phyloP scores from a whole-genome alignment of 2,797 vertebrate species.

The Graptemys geographica region DNA sequence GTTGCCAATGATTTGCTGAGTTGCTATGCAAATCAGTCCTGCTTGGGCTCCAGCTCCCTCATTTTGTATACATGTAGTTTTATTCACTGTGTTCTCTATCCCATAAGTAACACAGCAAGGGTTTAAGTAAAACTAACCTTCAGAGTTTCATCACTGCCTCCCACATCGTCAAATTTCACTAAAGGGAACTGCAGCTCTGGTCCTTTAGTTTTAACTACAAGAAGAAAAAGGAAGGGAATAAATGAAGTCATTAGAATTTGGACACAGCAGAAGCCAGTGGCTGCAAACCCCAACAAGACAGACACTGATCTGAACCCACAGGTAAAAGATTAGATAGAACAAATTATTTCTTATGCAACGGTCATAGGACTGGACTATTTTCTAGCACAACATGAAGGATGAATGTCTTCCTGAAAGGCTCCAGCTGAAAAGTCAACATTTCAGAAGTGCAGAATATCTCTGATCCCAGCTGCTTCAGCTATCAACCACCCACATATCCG shows the following conservation, averaged over 20 bases:
- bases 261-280: not conserved
- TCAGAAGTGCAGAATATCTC: not conserved
- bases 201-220: constrained; percentile 80
- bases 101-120: not conserved
- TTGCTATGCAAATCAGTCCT: not conserved
- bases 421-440: not conserved
- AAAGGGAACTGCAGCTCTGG: constrained; percentile 85
- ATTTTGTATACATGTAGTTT: not conserved
- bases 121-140: constrained; percentile 80
- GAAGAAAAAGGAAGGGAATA: not conserved
- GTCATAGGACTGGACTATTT: not conserved
- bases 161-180: constrained; percentile 92
- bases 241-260: not conserved
- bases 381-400: not conserved
- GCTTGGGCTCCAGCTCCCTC: not conserved
- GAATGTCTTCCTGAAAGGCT: not conserved
- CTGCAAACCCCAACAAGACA: not conserved
- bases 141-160: constrained; percentile 90
- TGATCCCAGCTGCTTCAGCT: not conserved
- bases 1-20: not conserved
- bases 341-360: not conserved
- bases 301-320: not conserved
- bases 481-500: not conserved
- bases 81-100: not conserved
- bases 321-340: not conserved